phyloP scores from a whole-genome alignment of 2,797 vertebrate genomes.

The Myotis myotis region DNA sequence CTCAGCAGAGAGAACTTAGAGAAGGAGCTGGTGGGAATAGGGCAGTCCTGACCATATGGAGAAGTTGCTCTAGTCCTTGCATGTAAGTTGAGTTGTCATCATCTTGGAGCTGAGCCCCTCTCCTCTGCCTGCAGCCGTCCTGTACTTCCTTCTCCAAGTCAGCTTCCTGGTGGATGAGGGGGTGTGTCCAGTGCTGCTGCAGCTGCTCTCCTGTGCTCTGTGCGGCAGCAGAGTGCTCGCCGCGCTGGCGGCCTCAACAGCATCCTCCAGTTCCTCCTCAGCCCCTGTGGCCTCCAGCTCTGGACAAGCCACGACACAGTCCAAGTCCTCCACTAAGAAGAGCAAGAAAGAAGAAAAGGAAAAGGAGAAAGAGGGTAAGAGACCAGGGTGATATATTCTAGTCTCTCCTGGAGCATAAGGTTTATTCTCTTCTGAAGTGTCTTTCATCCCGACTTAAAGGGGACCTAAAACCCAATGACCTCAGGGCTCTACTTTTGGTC shows the following conservation, averaged over 20 bases:
- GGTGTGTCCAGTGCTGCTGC: constrained; percentile 95
- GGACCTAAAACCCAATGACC: not conserved
- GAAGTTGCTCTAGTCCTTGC: accelerated
- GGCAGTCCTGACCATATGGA: accelerated
- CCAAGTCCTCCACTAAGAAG: constrained; percentile 97
- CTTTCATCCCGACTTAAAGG: not conserved
- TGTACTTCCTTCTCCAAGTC: constrained; percentile 98
- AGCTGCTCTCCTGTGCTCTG: constrained; percentile 97
- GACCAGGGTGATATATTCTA: not conserved
- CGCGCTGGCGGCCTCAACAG: constrained; percentile 77
- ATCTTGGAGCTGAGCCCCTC: not conserved
- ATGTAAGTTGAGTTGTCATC: not conserved
- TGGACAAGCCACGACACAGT: constrained; percentile 90
- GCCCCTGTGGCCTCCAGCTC: constrained; percentile 84
- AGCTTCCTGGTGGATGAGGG: constrained; percentile 99
- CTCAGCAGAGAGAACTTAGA: not conserved
- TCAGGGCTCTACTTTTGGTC: not conserved
- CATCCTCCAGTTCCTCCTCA: constrained; percentile 81
- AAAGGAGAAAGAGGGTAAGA: constrained; percentile 96
- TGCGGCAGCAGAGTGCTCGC: constrained; percentile 98
- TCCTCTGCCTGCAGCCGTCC: constrained; percentile 88
- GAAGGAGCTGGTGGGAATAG: not conserved
- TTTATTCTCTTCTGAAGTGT: not conserved
- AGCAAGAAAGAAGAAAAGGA: constrained; percentile 99
- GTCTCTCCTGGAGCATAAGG: not conserved